Conservation (phyloP, 2,888 invertebrate species). For the Phrixothrix hirtus region DNA sequence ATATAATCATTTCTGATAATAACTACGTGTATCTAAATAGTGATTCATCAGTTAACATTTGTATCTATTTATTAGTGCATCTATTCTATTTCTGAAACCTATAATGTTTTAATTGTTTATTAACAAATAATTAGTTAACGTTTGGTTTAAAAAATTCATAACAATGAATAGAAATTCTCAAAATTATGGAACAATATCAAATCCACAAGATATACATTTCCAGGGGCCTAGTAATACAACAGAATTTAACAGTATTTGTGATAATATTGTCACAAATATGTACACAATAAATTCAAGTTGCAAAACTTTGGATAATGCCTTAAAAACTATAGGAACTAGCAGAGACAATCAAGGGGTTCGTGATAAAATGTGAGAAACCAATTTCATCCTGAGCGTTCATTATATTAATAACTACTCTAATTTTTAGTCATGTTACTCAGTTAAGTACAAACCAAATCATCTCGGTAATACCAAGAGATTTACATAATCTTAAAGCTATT, state of each 20-base stretch:
- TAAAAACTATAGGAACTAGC: slow-evolving; percentile 74
- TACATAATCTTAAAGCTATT: slow-evolving; percentile 71
- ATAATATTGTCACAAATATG: slow-evolving; percentile 80
- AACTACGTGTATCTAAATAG: background rate
- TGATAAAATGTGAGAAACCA: slow-evolving; percentile 65
- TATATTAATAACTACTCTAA: background rate
- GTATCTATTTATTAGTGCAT: background rate
- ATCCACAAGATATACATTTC: slow-evolving; percentile 69
- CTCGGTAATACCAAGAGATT: slow-evolving; percentile 71
- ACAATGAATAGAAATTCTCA: slow-evolving; percentile 42
- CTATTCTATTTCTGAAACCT: background rate
- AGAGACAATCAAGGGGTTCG: slow-evolving; percentile 72
- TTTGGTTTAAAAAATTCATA: too few species aligned
- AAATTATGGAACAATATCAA: slow-evolving; percentile 52
- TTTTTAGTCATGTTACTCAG: slow-evolving; percentile 71
- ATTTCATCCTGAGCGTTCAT: background rate
- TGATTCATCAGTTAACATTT: background rate
- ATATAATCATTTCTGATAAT: background rate
- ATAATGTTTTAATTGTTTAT: background rate
- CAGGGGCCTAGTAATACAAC: slow-evolving; percentile 69
- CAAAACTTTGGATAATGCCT: slow-evolving; percentile 71
- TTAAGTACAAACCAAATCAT: slow-evolving; percentile 75
- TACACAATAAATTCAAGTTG: slow-evolving; percentile 76
- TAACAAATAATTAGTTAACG: too few species aligned
- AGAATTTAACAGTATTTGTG: slow-evolving; percentile 77